Evolutionary conservation across 2,888 invertebrate species (phyloP).

Genomic region (Lepidonotus clava): DNA sequence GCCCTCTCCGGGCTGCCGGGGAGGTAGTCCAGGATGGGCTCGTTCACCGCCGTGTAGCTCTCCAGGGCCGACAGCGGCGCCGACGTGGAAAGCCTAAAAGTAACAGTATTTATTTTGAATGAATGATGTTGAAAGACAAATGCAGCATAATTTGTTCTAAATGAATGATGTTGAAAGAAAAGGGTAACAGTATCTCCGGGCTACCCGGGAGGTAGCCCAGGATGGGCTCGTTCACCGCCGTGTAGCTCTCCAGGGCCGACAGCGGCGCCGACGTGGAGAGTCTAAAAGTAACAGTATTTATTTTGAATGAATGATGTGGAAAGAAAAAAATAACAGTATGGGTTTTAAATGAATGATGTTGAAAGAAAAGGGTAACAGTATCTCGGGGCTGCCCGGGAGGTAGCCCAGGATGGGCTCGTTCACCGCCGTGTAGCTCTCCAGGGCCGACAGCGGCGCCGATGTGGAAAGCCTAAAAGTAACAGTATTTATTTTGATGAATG

Average conservation of each 20-base stretch:
- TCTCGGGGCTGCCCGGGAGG: conserved; percentile 90
- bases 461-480: conserved; percentile 52
- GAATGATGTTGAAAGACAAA: not conserved
- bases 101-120: not conserved
- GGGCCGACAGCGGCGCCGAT: conserved; percentile 6
- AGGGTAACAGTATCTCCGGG: not conserved
- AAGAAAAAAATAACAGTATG: not conserved
- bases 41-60: conserved; percentile 79
- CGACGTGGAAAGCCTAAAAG: conserved; percentile 47
- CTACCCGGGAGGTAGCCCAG: not conserved
- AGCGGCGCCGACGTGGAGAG: not conserved
- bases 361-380: too few species aligned
- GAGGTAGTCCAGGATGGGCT: conserved; percentile 85
- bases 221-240: not conserved
- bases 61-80: conserved; percentile 15
- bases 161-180: not conserved
- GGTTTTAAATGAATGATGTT: too few species aligned
- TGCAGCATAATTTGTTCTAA: not conserved
- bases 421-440: conserved; percentile 70
- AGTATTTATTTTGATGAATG: too few species aligned
- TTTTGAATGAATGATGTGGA: not conserved
- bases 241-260: not conserved
- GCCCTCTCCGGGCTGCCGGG: conserved; percentile 90
- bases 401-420: conserved; percentile 85
- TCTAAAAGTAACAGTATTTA: not conserved